Percentiles rank a stretch among this genome's conserved stretches.
Evolutionary conservation across 1,140 invertebrate genomes (phyloP).

Genomic region (Drosophila tropicalis): DNA sequence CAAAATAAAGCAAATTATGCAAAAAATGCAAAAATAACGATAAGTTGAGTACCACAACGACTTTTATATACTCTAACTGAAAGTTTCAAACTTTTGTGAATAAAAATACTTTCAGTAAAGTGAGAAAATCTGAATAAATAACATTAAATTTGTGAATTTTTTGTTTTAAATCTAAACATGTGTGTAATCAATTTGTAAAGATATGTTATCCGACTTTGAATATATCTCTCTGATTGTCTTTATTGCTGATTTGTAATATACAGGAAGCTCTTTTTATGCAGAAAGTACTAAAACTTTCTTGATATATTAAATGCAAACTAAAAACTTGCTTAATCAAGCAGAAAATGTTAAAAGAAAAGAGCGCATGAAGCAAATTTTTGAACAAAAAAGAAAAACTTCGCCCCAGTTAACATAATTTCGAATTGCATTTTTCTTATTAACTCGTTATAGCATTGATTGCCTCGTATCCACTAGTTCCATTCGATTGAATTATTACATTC

Average conservation of each 20-base stretch:
- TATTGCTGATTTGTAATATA: not conserved
- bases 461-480: not conserved
- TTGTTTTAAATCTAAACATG: too few relatives aligned
- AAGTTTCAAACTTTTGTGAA: too few relatives aligned
- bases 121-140: too few relatives aligned
- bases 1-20: not conserved
- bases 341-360: constrained; percentile 6
- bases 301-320: not conserved
- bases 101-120: too few relatives aligned
- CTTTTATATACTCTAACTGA: not conserved
- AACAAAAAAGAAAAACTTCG: not conserved
- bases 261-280: constrained; percentile 2
- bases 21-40: not conserved
- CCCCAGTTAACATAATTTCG: constrained; percentile 7
- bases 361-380: not conserved
- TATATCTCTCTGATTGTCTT: too few relatives aligned
- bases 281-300: constrained; percentile 12
- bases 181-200: too few relatives aligned
- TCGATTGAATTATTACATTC: constrained; percentile 1
- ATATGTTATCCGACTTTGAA: too few relatives aligned
- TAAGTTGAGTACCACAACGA: not conserved
- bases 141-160: too few relatives aligned
- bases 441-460: constrained; percentile 17
- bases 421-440: constrained; percentile 17
- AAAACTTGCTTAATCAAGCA: not conserved